Evolutionary conservation across 1,140 invertebrate species (phyloP), one percentile per base, ranked within the genome.

Genomic region (Leguminivora glycinivorella): DNA sequence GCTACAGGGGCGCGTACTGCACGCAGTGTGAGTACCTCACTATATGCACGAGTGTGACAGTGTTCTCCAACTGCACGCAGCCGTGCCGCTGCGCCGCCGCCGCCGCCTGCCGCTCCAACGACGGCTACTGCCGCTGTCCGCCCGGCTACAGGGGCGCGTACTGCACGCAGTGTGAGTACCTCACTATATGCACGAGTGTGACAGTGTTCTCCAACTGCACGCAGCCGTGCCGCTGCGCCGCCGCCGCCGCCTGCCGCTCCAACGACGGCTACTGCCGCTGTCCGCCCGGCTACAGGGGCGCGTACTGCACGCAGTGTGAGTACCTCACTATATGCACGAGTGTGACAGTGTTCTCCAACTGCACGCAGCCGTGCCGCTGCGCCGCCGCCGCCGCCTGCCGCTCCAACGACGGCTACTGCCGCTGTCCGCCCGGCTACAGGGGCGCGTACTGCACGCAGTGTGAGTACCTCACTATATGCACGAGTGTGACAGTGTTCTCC

Each of bases 331-430:
- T 12, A 94, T 99, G 98, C 89, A 94, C 93, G 43, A n/a, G n/a
- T n/a, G n/a, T n/a, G n/a, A n/a, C n/a, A n/a, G n/a, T n/a, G n/a
- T n/a, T n/a, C n/a, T n/a, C 94, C 58, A 96, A 96, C 79, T 99
- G 98, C 90, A 94, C 93, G 43, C 95, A 97, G 83, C 93, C 94
- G 25, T 99, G 98, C 85, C 95, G 96, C 74, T 99, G 98, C 89
- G 93, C 94, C 52, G 95, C 96, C 82, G 94, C 93, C 73, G 96
- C 96, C 56, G 93, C 93, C 58, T 98, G 98, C 85, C 93, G 96
- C 56, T 93, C 94, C 19, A 95, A 95, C 84, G 96, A 97, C 90
- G 96, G 97, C 17, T 93, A 95, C 75, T 98, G 97, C 87, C 93
- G 94, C 74, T 98, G 97, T 82, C 89, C 93, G 73, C 91, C 94